phyloP scores from a whole-genome alignment of 2,113 vertebrate species.

The Nothobranchius kuhntae region DNA sequence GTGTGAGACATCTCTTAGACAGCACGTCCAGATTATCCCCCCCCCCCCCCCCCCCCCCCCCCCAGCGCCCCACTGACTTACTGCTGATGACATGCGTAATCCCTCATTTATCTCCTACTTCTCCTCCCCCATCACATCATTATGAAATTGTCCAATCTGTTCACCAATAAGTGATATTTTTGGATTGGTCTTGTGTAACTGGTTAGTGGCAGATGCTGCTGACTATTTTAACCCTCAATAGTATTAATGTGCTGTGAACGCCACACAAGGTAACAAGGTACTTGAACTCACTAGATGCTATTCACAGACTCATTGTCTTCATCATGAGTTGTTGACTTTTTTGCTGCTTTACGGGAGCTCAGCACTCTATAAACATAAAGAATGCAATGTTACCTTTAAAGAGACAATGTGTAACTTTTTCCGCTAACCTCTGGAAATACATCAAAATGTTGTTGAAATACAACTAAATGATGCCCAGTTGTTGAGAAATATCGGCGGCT shows the following conservation, averaged over 20 bases:
- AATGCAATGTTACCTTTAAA: too few relatives aligned
- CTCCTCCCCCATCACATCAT: slow-evolving; percentile 32
- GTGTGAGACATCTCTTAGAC: slow-evolving; percentile 23
- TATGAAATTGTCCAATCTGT: slow-evolving; percentile 62
- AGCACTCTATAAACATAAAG: too few relatives aligned
- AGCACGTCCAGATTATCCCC: slow-evolving; percentile 67
- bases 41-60: slow-evolving; percentile 41
- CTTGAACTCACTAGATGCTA: slow-evolving; percentile 34
- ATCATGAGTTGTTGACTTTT: neutral
- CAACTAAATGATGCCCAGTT: too few relatives aligned
- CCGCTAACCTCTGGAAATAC: too few relatives aligned
- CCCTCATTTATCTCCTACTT: slow-evolving; percentile 49
- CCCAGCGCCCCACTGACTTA: slow-evolving; percentile 56
- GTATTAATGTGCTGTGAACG: slow-evolving; percentile 39
- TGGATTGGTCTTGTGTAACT: slow-evolving; percentile 32
- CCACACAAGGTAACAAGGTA: slow-evolving; percentile 59
- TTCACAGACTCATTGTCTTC: neutral
- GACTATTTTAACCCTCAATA: neutral
- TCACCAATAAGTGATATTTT: slow-evolving; percentile 47
- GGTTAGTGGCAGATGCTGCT: slow-evolving; percentile 22
- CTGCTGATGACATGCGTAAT: slow-evolving; percentile 58
- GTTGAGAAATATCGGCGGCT: too few relatives aligned
- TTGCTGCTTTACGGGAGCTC: neutral
- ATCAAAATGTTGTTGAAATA: too few relatives aligned
- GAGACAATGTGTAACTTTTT: too few relatives aligned